phyloP scores from a whole-genome alignment of 2,113 vertebrate genomes.

The Gobius niger region DNA sequence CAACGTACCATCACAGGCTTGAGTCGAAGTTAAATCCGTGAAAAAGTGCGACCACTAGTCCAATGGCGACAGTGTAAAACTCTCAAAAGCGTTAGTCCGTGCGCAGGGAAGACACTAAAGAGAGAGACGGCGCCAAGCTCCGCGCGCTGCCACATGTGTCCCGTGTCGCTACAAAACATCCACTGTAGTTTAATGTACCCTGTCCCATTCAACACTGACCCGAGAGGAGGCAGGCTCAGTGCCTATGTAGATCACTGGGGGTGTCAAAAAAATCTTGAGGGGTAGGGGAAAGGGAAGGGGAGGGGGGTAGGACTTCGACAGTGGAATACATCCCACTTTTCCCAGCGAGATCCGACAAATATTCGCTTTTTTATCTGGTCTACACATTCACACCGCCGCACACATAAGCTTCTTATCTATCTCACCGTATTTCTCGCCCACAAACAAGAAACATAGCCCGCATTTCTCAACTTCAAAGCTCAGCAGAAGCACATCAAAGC shows the following conservation, averaged over 20 bases:
- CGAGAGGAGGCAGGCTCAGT: constrained; percentile 64
- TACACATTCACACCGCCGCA: constrained; percentile 35
- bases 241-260: constrained; percentile 74
- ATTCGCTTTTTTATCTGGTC: constrained; percentile 51
- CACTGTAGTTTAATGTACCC: constrained; percentile 52
- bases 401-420: constrained; percentile 73
- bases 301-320: constrained; percentile 38
- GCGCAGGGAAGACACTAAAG: constrained; percentile 2
- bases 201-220: constrained; percentile 77
- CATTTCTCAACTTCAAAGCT: constrained; percentile 84
- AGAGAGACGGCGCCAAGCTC: constrained; percentile 13
- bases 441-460: constrained; percentile 72
- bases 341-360: constrained; percentile 55
- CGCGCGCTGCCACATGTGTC: constrained; percentile 55
- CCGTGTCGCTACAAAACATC: constrained; percentile 28
- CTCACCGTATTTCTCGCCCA: constrained; percentile 74
- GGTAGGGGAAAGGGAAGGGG: constrained; percentile 13
- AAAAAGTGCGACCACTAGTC: constrained; percentile 54
- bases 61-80: constrained; percentile 48
- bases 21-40: constrained; percentile 17
- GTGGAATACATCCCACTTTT: constrained; percentile 69
- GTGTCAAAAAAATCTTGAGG: constrained; percentile 59
- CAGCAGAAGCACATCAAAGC: constrained; percentile 83
- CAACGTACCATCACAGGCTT: constrained; percentile 69
- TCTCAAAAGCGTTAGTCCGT: constrained; percentile 56